phyloP scores from a whole-genome alignment of 2,113 vertebrate genomes.

The Ptilorrhoa leucosticta region DNA sequence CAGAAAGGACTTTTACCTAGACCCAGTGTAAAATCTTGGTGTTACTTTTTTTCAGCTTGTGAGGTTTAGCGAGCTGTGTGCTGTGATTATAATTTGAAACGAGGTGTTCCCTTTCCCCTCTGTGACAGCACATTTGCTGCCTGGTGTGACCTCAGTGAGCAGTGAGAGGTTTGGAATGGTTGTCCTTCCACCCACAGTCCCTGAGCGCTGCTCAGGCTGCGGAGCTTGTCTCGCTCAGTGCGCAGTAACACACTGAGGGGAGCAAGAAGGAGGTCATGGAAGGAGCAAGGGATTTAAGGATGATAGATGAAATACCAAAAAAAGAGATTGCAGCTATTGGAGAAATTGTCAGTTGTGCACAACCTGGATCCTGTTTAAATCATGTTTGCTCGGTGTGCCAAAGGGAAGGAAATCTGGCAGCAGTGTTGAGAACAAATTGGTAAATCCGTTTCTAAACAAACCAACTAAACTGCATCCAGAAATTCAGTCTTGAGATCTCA shows the following conservation, averaged over 20 bases:
- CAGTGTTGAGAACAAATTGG: neutral
- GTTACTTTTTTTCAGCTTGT: neutral
- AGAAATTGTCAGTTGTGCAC: neutral
- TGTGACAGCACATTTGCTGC: neutral
- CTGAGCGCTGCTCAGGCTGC: neutral
- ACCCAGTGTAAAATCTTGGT: neutral
- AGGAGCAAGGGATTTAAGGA: neutral
- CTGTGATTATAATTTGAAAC: neutral
- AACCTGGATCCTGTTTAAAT: neutral
- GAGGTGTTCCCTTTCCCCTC: neutral
- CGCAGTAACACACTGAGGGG: fast-evolving
- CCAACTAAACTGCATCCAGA: neutral
- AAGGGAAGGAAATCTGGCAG: neutral
- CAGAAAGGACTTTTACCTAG: neutral
- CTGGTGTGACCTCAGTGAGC: neutral
- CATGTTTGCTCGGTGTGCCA: fast-evolving
- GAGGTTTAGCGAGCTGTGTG: neutral
- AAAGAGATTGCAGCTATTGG: neutral
- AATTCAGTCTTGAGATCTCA: neutral
- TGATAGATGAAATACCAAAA: neutral
- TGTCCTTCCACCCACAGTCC: neutral
- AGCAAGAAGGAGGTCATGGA: neutral
- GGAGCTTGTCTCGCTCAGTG: neutral
- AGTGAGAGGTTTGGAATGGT: neutral
- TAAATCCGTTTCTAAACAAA: neutral